These are phyloP conservation scores for Parnassius mnemosyne DNA, from an alignment of 2,888 invertebrate species.

Conservation along the genomic window DNA sequence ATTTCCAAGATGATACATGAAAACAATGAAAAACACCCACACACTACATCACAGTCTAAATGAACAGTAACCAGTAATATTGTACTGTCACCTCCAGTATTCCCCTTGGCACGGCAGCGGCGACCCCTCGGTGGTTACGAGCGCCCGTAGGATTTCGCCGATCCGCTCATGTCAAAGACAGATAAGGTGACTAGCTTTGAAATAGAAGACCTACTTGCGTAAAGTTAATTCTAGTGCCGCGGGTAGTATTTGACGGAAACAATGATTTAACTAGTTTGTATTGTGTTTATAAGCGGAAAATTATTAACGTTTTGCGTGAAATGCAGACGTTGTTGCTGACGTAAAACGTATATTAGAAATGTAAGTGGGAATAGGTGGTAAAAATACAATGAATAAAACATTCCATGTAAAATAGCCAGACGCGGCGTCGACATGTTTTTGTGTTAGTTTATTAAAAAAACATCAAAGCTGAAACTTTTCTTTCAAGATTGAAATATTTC, in stretches of 20 bases:
- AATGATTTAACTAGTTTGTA: not conserved
- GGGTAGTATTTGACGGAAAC: constrained; percentile 4
- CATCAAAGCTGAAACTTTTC: too few species aligned
- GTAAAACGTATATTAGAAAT: not conserved
- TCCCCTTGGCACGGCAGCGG: not conserved
- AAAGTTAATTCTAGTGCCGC: not conserved
- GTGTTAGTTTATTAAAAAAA: too few species aligned
- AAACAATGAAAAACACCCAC: too few species aligned
- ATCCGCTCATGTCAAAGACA: constrained; percentile 11
- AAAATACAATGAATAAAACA: not conserved
- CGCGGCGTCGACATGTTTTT: too few species aligned
- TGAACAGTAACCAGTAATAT: not conserved
- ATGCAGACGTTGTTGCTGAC: not conserved
- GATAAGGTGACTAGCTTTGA: constrained; percentile 17
- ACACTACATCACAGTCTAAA: too few species aligned
- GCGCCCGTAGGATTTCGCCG: not conserved
- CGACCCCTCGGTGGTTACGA: constrained; percentile 6
- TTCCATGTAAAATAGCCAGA: not conserved
- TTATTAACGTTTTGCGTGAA: not conserved
- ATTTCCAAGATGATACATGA: too few species aligned
- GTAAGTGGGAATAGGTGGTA: not conserved
- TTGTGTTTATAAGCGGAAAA: not conserved
- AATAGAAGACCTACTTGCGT: constrained; percentile 6
- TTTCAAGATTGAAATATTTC: too few species aligned
- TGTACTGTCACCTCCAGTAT: constrained; percentile 4